phyloP scores from a whole-genome alignment of 1,140 invertebrate species.

The Armadillidium nasatum region DNA sequence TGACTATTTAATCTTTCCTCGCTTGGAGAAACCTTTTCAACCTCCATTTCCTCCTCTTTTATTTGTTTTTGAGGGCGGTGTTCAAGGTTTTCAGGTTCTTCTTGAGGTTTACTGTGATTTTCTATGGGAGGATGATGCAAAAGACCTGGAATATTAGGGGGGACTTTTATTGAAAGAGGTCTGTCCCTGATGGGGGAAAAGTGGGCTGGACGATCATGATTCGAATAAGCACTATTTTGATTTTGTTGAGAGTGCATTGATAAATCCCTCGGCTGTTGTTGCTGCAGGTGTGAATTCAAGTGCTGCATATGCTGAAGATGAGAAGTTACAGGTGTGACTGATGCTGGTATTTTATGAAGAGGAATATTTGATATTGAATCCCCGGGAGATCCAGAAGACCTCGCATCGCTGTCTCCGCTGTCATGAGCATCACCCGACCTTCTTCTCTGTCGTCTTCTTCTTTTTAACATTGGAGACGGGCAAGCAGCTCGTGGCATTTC shows the following conservation, averaged over 20 bases:
- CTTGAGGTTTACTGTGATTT: neutral
- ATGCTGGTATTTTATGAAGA: slow-evolving; percentile 47
- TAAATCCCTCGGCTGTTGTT: slow-evolving; percentile 12
- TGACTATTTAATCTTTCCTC: neutral
- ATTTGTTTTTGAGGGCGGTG: neutral
- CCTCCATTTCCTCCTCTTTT: no score
- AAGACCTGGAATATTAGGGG: neutral
- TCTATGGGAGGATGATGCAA: neutral
- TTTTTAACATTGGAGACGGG: slow-evolving; percentile 24
- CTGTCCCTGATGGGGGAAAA: neutral
- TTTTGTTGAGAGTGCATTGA: neutral
- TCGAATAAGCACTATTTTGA: neutral
- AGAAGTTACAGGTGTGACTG: slow-evolving; percentile 41
- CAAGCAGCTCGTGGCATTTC: neutral
- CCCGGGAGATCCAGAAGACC: slow-evolving; percentile 29
- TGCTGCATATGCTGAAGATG: slow-evolving; percentile 16
- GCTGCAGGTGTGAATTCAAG: slow-evolving; percentile 14
- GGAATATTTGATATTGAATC: slow-evolving; percentile 25
- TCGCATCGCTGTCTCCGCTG: slow-evolving; percentile 35
- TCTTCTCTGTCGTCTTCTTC: slow-evolving; percentile 25
- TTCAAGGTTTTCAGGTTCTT: slow-evolving; percentile 5
- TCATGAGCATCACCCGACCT: slow-evolving; percentile 29
- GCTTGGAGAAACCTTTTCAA: neutral
- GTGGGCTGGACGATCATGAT: neutral
- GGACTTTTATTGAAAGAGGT: neutral